Percentiles rank a stretch among this genome's conserved stretches.
Evolutionary conservation across 2,797 vertebrate species (phyloP).

Genomic region (Streptopelia turtur): DNA sequence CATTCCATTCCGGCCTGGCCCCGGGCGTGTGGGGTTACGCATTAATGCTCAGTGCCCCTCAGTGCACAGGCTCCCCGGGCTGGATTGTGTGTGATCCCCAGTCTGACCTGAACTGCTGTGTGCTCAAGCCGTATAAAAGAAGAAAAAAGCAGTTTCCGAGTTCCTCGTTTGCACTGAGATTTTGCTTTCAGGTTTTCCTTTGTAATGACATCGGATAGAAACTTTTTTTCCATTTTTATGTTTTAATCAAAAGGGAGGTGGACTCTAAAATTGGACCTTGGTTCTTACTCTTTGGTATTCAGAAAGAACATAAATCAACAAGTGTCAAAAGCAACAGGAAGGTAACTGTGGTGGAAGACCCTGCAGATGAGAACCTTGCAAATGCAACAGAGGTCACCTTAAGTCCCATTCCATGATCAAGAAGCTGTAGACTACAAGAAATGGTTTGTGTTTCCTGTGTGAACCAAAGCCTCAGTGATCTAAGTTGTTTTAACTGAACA

Average conservation of each 20-base stretch:
- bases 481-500: not conserved
- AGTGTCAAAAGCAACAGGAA: not conserved
- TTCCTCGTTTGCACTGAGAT: not conserved
- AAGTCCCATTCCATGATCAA: not conserved
- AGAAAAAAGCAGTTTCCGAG: not conserved
- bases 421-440: not conserved
- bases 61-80: not conserved
- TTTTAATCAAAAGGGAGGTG: not conserved
- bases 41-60: not conserved
- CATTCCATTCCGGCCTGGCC: not conserved
- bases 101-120: not conserved
- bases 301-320: not conserved
- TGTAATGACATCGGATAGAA: not conserved
- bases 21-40: not conserved
- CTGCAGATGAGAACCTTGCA: not conserved
- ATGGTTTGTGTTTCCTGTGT: not conserved
- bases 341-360: not conserved
- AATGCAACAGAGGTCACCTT: not conserved
- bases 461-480: not conserved
- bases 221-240: not conserved
- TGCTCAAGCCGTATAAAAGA: not conserved
- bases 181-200: not conserved
- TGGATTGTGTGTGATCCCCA: not conserved
- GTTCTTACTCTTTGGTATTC: not conserved
- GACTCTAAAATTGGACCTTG: not conserved